Percentiles rank a stretch among this genome's conserved stretches.
Conservation (phyloP, 1,140 invertebrate species). For the Drosophila sturtevanti region DNA sequence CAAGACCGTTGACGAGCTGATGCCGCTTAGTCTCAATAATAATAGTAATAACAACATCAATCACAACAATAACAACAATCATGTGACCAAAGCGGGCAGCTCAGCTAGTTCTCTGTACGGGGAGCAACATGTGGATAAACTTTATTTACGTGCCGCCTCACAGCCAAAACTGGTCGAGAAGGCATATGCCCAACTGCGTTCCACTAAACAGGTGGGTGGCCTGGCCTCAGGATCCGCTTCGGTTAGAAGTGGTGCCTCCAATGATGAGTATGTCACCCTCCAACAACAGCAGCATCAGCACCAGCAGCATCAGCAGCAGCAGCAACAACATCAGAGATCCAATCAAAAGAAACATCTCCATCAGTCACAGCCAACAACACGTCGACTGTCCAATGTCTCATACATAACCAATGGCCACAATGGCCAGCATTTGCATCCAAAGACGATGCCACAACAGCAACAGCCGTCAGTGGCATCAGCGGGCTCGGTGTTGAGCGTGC, state of each 20-base stretch:
- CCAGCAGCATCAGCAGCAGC: slow-evolving; percentile 42
- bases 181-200: slow-evolving; percentile 77
- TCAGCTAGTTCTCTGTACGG: slow-evolving; percentile 60
- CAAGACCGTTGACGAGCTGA: slow-evolving; percentile 77
- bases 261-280: slow-evolving; percentile 78
- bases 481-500: slow-evolving; percentile 33
- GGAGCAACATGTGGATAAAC: slow-evolving; percentile 86
- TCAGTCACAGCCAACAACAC: slow-evolving; percentile 32
- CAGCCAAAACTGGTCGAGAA: slow-evolving; percentile 79
- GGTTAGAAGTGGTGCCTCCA: slow-evolving; percentile 51
- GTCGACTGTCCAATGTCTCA: slow-evolving; percentile 62
- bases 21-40: slow-evolving; percentile 82
- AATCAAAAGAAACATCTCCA: slow-evolving; percentile 54
- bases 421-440: slow-evolving; percentile 79
- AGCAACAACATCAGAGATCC: slow-evolving; percentile 31
- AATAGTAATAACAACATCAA: slow-evolving; percentile 49
- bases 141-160: slow-evolving; percentile 85
- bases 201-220: slow-evolving; percentile 63
- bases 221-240: slow-evolving; percentile 47
- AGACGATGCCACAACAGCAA: slow-evolving; percentile 43
- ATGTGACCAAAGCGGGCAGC: slow-evolving; percentile 34
- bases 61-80: slow-evolving; percentile 46
- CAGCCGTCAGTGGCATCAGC: slow-evolving; percentile 22
- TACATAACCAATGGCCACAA: slow-evolving; percentile 79
- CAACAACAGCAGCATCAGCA: slow-evolving; percentile 43